Conservation (phyloP, 1,140 invertebrate genomes). For the Cydia fagiglandana region DNA sequence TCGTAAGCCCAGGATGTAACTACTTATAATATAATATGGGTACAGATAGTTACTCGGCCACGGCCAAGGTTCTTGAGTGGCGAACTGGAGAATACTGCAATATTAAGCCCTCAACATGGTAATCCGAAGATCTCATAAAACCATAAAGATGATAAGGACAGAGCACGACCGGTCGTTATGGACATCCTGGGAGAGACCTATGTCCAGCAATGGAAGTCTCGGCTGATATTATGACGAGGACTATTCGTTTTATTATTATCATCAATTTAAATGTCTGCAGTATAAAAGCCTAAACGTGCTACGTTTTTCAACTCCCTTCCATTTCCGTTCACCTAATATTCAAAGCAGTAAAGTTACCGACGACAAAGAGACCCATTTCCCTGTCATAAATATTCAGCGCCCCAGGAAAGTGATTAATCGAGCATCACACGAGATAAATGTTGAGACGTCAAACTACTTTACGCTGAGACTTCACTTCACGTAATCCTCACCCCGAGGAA, state of each 20-base stretch:
- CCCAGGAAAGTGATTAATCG: background rate
- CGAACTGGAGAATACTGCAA: too few species aligned
- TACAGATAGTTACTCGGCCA: too few species aligned
- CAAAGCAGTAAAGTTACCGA: background rate
- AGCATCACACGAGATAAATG: constrained; percentile 21
- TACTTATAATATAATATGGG: too few species aligned
- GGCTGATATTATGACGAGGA: background rate
- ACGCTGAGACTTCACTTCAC: background rate
- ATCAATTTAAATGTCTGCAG: background rate
- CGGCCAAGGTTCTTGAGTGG: too few species aligned
- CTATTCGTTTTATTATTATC: background rate
- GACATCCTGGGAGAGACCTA: too few species aligned
- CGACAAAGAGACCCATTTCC: background rate
- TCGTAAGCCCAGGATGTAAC: background rate
- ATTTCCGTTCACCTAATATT: background rate
- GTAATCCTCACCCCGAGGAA: constrained; percentile 4
- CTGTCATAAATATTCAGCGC: background rate
- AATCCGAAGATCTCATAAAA: too few species aligned
- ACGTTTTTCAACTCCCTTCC: background rate
- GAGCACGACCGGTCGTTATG: too few species aligned
- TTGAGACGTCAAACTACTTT: background rate
- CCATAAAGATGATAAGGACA: too few species aligned
- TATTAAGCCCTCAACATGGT: too few species aligned
- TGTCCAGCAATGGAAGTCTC: too few species aligned
- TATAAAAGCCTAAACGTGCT: background rate